These are phyloP conservation scores for Smithornis capensis DNA, from an alignment of 2,113 vertebrate species.

Conservation along the genomic window DNA sequence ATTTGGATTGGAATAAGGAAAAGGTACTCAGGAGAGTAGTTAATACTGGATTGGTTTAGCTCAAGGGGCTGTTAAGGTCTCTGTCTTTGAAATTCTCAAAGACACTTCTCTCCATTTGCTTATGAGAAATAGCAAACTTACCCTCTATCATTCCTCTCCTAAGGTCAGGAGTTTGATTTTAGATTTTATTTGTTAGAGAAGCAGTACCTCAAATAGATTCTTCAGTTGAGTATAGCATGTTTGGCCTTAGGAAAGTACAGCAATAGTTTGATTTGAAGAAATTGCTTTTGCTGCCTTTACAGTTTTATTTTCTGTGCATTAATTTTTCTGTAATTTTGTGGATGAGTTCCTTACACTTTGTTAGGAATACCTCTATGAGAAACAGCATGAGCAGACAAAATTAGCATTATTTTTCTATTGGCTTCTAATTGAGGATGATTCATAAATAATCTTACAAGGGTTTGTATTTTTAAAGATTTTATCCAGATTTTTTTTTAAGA, in stretches of 20 bases:
- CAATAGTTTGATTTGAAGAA: not conserved
- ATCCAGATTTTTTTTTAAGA: not conserved
- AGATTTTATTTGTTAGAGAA: not conserved
- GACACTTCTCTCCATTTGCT: not conserved
- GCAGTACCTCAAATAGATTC: not conserved
- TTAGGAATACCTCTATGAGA: not conserved
- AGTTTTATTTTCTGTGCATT: not conserved
- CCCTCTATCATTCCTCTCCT: not conserved
- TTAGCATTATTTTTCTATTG: not conserved
- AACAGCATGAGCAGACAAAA: not conserved
- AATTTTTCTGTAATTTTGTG: conserved; percentile 1
- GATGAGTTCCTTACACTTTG: not conserved
- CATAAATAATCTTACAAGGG: not conserved
- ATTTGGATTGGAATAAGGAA: not conserved
- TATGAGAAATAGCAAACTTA: not conserved
- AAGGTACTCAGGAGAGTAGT: not conserved
- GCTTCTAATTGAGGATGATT: not conserved
- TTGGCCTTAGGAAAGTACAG: not conserved
- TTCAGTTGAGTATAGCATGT: not conserved
- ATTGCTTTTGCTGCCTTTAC: not conserved
- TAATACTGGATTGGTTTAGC: not conserved
- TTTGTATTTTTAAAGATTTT: conserved; percentile 27
- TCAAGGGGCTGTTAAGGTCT: not conserved
- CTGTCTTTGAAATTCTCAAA: not conserved
- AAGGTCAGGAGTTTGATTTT: not conserved